Evolutionary conservation across 30 jellyfish, hydroid and myxozoan species (phyloP).

Genomic region (Pelagia noctiluca): DNA sequence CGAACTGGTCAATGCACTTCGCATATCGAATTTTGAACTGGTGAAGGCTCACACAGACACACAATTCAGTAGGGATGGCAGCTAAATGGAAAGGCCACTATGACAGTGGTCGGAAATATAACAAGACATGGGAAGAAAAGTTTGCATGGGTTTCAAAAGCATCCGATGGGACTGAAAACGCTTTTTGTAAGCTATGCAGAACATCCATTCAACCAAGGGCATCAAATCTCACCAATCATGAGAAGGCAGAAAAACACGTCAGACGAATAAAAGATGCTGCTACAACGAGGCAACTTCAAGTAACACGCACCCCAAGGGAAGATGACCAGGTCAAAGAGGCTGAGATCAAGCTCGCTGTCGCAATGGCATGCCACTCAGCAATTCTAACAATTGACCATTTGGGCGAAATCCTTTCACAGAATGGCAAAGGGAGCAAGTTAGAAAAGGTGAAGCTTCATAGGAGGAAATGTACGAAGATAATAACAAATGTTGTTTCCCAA

Average conservation of each 20-base stretch:
- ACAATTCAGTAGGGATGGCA: no score
- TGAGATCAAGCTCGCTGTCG: conserved; percentile 53
- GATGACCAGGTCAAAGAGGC: conserved; percentile 51
- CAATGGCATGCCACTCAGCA: conserved; percentile 72
- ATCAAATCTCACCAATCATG: conserved; percentile 66
- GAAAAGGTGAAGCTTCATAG: conserved; percentile 65
- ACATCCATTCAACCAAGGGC: conserved; percentile 65
- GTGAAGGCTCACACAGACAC: no score
- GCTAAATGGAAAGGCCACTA: conserved; percentile 72
- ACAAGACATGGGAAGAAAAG: conserved; percentile 62
- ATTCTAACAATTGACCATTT: conserved; percentile 69
- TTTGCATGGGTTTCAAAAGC: conserved; percentile 60
- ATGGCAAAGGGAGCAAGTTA: conserved; percentile 69
- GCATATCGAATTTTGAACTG: no score
- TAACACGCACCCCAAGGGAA: conserved; percentile 21
- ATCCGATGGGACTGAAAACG: conserved; percentile 76
- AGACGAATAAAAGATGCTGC: conserved; percentile 32
- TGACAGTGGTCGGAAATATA: conserved; percentile 52
- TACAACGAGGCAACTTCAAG: conserved; percentile 25
- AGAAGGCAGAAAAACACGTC: conserved; percentile 65
- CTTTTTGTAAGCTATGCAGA: conserved; percentile 67
- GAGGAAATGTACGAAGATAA: conserved; percentile 37
- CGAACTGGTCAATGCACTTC: background rate
- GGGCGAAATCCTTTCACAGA: conserved; percentile 43
- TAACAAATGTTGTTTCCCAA: conserved; percentile 63